phyloP scores from a whole-genome alignment of 2,888 invertebrate genomes.

The Sphaeridia pumilis region DNA sequence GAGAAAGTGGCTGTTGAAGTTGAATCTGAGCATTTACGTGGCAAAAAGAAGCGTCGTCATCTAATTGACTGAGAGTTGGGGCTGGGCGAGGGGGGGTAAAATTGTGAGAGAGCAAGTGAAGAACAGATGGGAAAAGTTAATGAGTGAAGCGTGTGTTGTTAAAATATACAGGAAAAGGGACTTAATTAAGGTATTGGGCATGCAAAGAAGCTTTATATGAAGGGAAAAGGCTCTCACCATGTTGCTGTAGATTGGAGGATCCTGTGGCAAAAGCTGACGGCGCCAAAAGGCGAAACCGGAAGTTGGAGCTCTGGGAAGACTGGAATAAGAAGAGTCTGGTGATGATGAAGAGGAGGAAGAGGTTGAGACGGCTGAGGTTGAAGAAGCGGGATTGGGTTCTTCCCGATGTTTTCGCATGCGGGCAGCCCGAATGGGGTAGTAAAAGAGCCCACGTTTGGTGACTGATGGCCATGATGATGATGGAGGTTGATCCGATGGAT shows the following conservation, averaged over 20 bases:
- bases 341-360: neutral
- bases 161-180: too few species aligned
- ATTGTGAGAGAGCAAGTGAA: neutral
- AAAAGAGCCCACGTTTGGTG: slow-evolving; percentile 11
- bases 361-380: neutral
- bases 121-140: neutral
- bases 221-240: slow-evolving; percentile 8
- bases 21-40: too few species aligned
- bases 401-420: neutral
- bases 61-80: too few species aligned
- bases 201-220: neutral
- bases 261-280: slow-evolving; percentile 12
- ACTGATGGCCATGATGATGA: neutral
- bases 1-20: too few species aligned
- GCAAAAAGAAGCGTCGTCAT: too few species aligned
- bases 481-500: too few species aligned
- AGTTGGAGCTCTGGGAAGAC: slow-evolving; percentile 9
- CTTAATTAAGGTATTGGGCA: neutral
- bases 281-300: slow-evolving; percentile 16
- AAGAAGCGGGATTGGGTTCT: neutral
- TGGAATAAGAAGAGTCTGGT: neutral
- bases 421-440: slow-evolving; percentile 13
- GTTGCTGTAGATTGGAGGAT: slow-evolving; percentile 4
- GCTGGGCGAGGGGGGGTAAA: too few species aligned
- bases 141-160: neutral